These are phyloP conservation scores for Pantala flavescens DNA, from an alignment of 1,140 invertebrate species.

Conservation along the genomic window DNA sequence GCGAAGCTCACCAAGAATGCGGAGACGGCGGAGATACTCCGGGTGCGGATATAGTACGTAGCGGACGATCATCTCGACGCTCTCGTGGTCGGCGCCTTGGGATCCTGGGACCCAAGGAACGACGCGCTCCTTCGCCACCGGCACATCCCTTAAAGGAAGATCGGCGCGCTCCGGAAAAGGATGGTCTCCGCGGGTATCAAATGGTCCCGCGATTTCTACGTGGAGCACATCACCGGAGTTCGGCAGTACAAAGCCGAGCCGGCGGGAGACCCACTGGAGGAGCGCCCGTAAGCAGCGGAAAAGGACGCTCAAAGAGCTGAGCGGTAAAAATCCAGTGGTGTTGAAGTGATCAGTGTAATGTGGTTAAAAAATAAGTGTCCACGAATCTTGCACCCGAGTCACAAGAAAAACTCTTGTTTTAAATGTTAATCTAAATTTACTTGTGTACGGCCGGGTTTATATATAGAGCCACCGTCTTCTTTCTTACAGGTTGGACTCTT, in stretches of 20 bases:
- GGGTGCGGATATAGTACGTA: conserved; percentile 18
- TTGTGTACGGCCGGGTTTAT: too few species aligned
- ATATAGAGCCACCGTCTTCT: too few species aligned
- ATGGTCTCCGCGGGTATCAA: background rate
- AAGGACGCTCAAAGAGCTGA: too few species aligned
- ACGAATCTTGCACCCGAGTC: too few species aligned
- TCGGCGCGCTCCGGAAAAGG: background rate
- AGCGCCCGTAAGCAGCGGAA: too few species aligned
- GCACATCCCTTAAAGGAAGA: background rate
- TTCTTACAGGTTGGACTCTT: too few species aligned
- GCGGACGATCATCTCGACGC: conserved; percentile 9
- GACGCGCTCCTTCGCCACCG: background rate
- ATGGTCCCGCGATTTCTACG: background rate
- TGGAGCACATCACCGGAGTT: background rate
- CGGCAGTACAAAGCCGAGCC: background rate
- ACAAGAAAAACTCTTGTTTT: too few species aligned
- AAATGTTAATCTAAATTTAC: too few species aligned
- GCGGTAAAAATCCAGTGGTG: too few species aligned
- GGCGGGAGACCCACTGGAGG: background rate
- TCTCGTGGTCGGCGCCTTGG: background rate
- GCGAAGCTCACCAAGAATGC: conserved; percentile 28
- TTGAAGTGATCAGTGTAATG: too few species aligned
- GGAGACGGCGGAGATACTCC: conserved; percentile 19
- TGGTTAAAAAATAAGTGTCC: too few species aligned
- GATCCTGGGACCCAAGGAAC: background rate